A percentile compares a stretch with the other conserved stretches of the same genome.
Evolutionary conservation across 2,113 vertebrate genomes (phyloP).

Genomic region (Lagopus muta): DNA sequence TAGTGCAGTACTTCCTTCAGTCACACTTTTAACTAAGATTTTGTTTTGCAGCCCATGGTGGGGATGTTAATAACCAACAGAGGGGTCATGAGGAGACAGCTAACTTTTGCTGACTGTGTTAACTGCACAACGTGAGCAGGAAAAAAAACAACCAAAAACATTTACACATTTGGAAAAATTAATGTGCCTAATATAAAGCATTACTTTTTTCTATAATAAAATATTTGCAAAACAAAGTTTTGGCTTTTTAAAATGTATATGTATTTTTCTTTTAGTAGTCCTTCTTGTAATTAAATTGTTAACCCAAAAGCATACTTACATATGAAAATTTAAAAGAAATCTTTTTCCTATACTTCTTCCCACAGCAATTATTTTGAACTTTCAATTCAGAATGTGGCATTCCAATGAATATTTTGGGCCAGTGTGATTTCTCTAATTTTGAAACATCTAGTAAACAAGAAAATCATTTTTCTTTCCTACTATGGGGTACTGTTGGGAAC

Average conservation of each 20-base stretch:
- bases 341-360: not conserved
- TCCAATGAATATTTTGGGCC: not conserved
- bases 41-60: not conserved
- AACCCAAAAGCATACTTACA: not conserved
- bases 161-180: not conserved
- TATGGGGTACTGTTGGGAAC: not conserved
- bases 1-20: not conserved
- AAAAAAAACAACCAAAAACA: not conserved
- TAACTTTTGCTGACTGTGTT: accelerated
- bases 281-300: not conserved
- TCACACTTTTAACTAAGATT: not conserved
- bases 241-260: not conserved
- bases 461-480: not conserved
- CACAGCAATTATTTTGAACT: not conserved
- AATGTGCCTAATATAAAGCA: not conserved
- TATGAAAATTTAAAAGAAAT: not conserved
- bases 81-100: not conserved
- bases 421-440: not conserved
- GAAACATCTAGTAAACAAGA: not conserved
- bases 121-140: not conserved
- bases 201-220: not conserved
- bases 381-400: not conserved
- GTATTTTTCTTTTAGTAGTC: not conserved
- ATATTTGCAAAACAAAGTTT: not conserved
- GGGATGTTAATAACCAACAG: not conserved